Evolutionary conservation across 2,113 vertebrate genomes (phyloP), one percentile per base, ranked within the genome.

Genomic region (Pao palembangensis): DNA sequence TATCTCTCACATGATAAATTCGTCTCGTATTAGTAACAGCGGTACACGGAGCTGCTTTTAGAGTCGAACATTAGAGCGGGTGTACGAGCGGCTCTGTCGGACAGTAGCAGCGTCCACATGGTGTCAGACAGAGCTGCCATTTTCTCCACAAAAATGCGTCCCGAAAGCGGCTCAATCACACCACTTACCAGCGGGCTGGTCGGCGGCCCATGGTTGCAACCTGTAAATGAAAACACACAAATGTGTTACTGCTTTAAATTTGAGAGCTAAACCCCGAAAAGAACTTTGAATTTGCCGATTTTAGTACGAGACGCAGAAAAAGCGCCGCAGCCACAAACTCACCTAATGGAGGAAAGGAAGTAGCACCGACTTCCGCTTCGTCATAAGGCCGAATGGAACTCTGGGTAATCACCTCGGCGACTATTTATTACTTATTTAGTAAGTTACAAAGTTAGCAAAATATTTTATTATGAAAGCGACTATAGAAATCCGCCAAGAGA

Each of bases 311-410:
- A 67, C 0, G 16, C 1, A 5, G 20, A 64, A 50, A 46, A 16
- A 25, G 21, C 64, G 71, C 21, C 51, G 7, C 20, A 4, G 68
- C 83, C 91, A 86, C 88, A 79, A 68, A 91, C 91, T 90, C 91
- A 91, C 90, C 91, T 88, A 92, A 91, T 90, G 90, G 91, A 77
- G 87, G 91, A 92, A 92, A 92, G 89, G 85, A 90, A 88, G 88
- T 18, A 1, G 1, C 28, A 0, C 0, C 1, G 0, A 69, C 79
- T 90, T 91, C 91, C 88, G 87, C 50, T 41, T 69, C 78, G 82
- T 90, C 78, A 90, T 82, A 71, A 66, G 10, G 41, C 31, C 28
- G 0, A 14, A 8, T 7, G 8, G 0, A 11, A 38, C 34, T 38
- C 34, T 1, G 51, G 8, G 15, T 18, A 8, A 0, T 28, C 25